Evolutionary conservation across 37 sponge, comb jelly and placozoan genomes (phyloP).

Genomic region (Eunapius fragilis): DNA sequence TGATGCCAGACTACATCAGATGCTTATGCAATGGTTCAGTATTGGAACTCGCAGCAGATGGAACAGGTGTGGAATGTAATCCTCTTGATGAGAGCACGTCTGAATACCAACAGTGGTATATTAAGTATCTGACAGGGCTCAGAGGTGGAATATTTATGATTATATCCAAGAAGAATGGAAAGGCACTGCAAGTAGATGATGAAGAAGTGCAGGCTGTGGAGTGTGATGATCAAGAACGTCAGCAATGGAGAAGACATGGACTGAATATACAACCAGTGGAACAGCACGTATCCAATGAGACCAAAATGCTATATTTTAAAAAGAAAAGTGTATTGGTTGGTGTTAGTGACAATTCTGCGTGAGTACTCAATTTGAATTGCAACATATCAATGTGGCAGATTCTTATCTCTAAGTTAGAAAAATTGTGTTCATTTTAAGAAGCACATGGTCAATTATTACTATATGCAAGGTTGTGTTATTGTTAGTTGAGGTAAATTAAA

Average conservation of each 20-base stretch:
- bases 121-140: not conserved
- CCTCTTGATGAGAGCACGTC: not conserved
- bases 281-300: too few relatives aligned
- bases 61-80: not conserved
- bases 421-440: too few relatives aligned
- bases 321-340: too few relatives aligned
- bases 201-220: not conserved
- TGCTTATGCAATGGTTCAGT: not conserved
- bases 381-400: too few relatives aligned
- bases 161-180: not conserved
- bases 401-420: too few relatives aligned
- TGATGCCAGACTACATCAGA: not conserved
- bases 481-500: too few relatives aligned
- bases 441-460: too few relatives aligned
- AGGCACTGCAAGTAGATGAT: not conserved
- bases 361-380: too few relatives aligned
- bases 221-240: not conserved
- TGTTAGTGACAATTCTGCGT: too few relatives aligned
- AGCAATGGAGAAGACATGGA: not conserved
- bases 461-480: too few relatives aligned
- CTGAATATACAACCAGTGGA: not conserved
- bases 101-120: not conserved
- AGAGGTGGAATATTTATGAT: not conserved
- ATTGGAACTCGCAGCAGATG: not conserved
- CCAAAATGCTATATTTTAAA: too few relatives aligned